phyloP scores from a whole-genome alignment of 2,888 invertebrate species.

The Creontiades dilutus region DNA sequence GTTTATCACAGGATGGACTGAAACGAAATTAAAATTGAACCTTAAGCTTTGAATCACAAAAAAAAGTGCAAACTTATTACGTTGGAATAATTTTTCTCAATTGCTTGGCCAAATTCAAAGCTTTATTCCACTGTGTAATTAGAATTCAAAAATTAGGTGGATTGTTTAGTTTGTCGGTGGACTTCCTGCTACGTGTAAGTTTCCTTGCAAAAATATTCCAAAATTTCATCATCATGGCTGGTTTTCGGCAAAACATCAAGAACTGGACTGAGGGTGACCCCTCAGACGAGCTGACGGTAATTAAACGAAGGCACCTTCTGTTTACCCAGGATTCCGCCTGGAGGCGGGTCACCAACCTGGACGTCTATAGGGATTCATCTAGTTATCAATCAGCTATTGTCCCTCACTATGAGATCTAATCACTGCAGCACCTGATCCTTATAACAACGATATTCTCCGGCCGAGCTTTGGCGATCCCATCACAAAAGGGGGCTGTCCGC shows the following conservation, averaged over 20 bases:
- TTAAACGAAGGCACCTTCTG: not conserved
- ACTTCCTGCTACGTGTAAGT: not conserved
- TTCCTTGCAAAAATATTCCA: not conserved
- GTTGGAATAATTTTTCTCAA: no score
- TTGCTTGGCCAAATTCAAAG: no score
- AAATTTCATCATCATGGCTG: no score
- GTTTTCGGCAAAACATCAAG: not conserved
- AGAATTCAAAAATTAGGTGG: no score
- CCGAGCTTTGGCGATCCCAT: constrained; percentile 17
- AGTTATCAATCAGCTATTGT: constrained; percentile 3
- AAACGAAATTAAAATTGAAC: no score
- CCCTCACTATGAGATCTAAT: not conserved
- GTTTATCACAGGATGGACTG: no score
- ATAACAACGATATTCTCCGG: not conserved
- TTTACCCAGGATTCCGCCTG: constrained; percentile 18
- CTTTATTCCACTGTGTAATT: no score
- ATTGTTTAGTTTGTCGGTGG: no score
- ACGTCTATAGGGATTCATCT: not conserved
- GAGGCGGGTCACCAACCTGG: constrained; percentile 24
- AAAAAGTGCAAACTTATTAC: no score
- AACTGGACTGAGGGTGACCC: not conserved
- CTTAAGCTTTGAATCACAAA: no score
- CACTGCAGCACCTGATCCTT: not conserved
- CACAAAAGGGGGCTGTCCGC: not conserved
- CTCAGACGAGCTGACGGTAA: not conserved